phyloP scores from a whole-genome alignment of 1,140 invertebrate species.

The Lepidurus packardi region DNA sequence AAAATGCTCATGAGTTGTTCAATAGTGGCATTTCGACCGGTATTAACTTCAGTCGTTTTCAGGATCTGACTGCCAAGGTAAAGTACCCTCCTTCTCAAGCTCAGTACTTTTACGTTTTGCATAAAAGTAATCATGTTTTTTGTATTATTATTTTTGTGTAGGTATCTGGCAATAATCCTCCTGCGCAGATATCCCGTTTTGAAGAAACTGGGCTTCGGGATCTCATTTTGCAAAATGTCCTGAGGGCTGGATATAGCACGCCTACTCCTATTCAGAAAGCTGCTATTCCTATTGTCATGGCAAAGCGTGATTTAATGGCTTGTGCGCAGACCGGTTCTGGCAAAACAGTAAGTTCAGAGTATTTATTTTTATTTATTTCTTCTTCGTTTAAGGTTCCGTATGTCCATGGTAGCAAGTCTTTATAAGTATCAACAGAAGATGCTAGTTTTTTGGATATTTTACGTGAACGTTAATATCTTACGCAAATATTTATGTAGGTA shows the following conservation, averaged over 20 bases:
- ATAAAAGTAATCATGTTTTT: neutral
- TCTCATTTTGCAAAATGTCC: slow-evolving; percentile 68
- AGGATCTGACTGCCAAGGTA: slow-evolving; percentile 73
- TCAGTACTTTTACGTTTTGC: neutral
- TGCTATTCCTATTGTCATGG: slow-evolving; percentile 74
- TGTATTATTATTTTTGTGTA: slow-evolving; percentile 38
- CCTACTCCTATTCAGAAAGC: slow-evolving; percentile 93
- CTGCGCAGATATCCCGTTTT: slow-evolving; percentile 61
- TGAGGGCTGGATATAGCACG: slow-evolving; percentile 70
- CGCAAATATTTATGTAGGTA: too few relatives aligned
- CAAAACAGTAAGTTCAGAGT: slow-evolving; percentile 63
- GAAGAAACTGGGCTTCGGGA: slow-evolving; percentile 59
- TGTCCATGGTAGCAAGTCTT: too few relatives aligned
- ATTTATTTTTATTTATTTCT: slow-evolving; percentile 25
- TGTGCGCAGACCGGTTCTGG: slow-evolving; percentile 97
- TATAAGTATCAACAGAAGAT: too few relatives aligned
- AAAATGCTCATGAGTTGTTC: slow-evolving; percentile 66
- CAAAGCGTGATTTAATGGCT: slow-evolving; percentile 83
- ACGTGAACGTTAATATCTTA: too few relatives aligned
- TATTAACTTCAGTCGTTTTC: slow-evolving; percentile 85
- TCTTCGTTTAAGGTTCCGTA: slow-evolving; percentile 23
- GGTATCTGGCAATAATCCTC: slow-evolving; percentile 61
- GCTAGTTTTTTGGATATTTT: too few relatives aligned
- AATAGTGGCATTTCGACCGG: slow-evolving; percentile 63
- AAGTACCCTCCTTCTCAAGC: slow-evolving; percentile 37